Base-by-base conservation (phyloP, 2,797 vertebrate genomes). In the Parotocinclus haroldoi region DNA sequence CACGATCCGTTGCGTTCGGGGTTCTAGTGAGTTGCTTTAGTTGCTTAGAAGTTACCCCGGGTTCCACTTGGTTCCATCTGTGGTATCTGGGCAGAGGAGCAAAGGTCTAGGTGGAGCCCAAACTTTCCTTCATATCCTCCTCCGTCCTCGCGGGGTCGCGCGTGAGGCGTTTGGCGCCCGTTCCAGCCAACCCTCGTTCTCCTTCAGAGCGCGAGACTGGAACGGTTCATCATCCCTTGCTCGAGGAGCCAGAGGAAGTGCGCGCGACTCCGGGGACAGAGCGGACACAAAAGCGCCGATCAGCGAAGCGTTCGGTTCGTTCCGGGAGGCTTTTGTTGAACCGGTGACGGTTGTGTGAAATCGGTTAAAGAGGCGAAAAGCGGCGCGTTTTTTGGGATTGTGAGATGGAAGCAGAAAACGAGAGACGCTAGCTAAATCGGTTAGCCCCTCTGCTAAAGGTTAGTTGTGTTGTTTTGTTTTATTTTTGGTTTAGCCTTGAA, bases 151-250 rank as follows among this genome's bases (percentile, higher is more conserved):
- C 10, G 66, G 49, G 49, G 66, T 58, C 66, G 66, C 49, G 11
- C 56, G 42, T 42, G 38, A 7, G 8, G 18, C 37, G 48, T 7
- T 10, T 7, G 1, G 16, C 39, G 37, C 9, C 0, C 37, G 1
- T 52, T 37, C 2, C 55, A 58, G 46, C 64, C 64, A 58, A 44
- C 65, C 57, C 57, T 19, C 11, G 17, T 53, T 38, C 11, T 14
- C 19, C 8, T 14, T 54, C 42, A 18, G 44, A 57, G 63, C 63
- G 63, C 63, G 63, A 66, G 63, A 66, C 63, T 66, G 54, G 66
- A 68, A 55, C 39, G 27, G 51, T n/a, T 53, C 57, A 52, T 53
- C 58, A 51, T 66, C 54, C 50, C n/a, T 54, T 49, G 50, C 57
- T 68, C 0, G 27, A 61, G 58, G 19, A 59, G 18, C 55, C 42